Percentiles rank a stretch among this genome's conserved stretches.
These are phyloP conservation scores for Mycalesis mineus DNA, from an alignment of 2,888 invertebrate species.

Conservation along the genomic window DNA sequence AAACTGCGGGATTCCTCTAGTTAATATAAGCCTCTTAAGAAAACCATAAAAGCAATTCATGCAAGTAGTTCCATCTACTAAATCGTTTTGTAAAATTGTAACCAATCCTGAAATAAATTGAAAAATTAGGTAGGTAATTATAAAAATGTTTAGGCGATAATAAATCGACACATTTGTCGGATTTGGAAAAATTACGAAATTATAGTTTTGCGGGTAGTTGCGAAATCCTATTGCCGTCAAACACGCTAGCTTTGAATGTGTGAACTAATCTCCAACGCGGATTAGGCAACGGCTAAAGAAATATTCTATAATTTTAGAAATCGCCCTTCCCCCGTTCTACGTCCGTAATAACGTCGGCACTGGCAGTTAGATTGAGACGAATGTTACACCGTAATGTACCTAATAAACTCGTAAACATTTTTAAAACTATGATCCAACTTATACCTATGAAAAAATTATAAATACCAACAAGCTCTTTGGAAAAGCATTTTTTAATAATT, in stretches of 20 bases:
- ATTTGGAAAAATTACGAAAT: background rate
- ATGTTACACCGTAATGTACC: constrained; percentile 26
- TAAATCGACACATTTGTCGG: background rate
- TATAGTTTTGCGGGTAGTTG: background rate
- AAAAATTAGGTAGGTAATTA: background rate
- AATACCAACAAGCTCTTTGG: too few species aligned
- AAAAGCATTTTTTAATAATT: too few species aligned
- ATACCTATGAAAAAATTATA: too few species aligned
- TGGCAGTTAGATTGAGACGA: constrained; percentile 24
- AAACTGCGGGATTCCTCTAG: too few species aligned
- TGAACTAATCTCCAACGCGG: constrained; percentile 9
- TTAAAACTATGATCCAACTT: too few species aligned
- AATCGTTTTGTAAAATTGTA: too few species aligned
- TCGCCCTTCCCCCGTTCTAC: constrained; percentile 32
- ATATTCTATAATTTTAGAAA: constrained; percentile 17
- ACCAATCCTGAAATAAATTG: too few species aligned
- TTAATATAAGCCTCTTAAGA: too few species aligned
- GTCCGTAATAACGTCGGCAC: constrained; percentile 29
- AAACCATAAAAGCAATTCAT: too few species aligned
- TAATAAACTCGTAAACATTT: too few species aligned
- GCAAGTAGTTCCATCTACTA: too few species aligned
- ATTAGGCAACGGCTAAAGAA: constrained; percentile 9
- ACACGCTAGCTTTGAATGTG: constrained; percentile 13
- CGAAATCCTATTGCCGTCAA: constrained; percentile 17
- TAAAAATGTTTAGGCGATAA: background rate